Base-by-base conservation (phyloP, 2,113 vertebrate genomes). In the Notothenia coriiceps region DNA sequence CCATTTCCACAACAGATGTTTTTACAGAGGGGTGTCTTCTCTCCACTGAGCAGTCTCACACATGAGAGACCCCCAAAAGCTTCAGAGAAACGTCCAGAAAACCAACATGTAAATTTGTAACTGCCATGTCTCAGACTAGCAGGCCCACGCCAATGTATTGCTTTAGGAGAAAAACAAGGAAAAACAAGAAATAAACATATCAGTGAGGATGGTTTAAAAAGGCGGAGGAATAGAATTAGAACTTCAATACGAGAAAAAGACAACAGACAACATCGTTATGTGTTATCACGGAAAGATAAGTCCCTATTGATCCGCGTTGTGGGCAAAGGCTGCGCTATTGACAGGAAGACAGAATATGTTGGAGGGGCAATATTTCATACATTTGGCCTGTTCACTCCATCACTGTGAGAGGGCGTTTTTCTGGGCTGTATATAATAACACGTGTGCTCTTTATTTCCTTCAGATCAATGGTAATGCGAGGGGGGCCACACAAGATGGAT, bases 311-410 rank as follows among this genome's bases (percentile, higher is more conserved):
- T 96, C 96, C 87, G 90, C 95, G 96, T 97, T 96, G 96, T 97
- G 96, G 96, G 97, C 94, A 96, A 96, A 95, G 93, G 96, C 96
- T 96, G 95, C 46, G 87, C 92, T 98, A 98, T 99, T 98, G 97
- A 98, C 97, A 98, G 95, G 95, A 97, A 98, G 97, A 98, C 97
- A 95, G 96, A 99, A 96, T 95, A 96, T 95, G 96, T 96, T 94
- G 95, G 93, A 95, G 94, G 91, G 93, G 94, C 96, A 91, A 97
- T 98, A 96, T 98, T 97, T 99, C 97, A 97, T 96, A 96, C 96
- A 96, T 95, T 96, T 95, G 94, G 93, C 95, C 90, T 91, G 93
- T 94, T 96, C 96, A 96, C 96, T 99, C 96, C 95, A 97, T 99
- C 98, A 99, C 93, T 46, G 93, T 92, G 95, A 96, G 93, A 94